A percentile compares a stretch with the other conserved stretches of the same genome.
phyloP scores from a whole-genome alignment of 2,888 invertebrate genomes.

The Orgyia antiqua region DNA sequence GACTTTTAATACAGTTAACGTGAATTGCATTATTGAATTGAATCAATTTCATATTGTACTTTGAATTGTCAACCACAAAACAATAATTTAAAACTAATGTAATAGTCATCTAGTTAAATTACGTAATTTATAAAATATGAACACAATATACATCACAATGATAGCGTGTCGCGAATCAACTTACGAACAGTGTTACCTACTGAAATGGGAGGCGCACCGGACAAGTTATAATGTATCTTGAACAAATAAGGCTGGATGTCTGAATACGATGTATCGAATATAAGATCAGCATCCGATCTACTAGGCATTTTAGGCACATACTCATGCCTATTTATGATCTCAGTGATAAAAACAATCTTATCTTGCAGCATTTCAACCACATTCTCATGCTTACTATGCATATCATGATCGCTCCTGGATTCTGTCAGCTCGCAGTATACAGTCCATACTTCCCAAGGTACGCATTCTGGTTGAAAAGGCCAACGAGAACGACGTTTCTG shows the following conservation, averaged over 20 bases:
- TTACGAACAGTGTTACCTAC: constrained; percentile 94
- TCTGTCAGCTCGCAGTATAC: constrained; percentile 93
- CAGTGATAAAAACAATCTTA: constrained; percentile 95
- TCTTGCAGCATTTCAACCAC: constrained; percentile 93
- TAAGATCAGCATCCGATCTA: constrained; percentile 92
- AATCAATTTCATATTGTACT: too few relatives aligned
- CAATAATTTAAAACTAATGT: too few relatives aligned
- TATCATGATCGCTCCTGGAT: constrained; percentile 90
- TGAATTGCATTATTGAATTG: too few relatives aligned
- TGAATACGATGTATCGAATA: constrained; percentile 94
- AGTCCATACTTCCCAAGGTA: constrained; percentile 99
- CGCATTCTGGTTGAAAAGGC: constrained; percentile 93
- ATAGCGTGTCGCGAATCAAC: constrained; percentile 90
- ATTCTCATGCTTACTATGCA: constrained; percentile 91
- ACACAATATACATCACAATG: constrained; percentile 78
- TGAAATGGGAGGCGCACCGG: constrained; percentile 87
- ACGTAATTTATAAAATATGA: too few relatives aligned
- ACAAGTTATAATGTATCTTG: constrained; percentile 90
- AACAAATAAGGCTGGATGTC: constrained; percentile 98
- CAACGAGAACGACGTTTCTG: constrained; percentile 93
- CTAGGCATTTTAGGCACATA: constrained; percentile 98
- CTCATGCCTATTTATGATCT: constrained; percentile 96
- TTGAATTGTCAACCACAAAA: too few relatives aligned
- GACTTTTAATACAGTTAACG: too few relatives aligned
- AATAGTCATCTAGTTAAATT: too few relatives aligned